These are phyloP conservation scores for Phalacrocorax brasilianus DNA, from an alignment of 2,113 vertebrate genomes.

Conservation along the genomic window DNA sequence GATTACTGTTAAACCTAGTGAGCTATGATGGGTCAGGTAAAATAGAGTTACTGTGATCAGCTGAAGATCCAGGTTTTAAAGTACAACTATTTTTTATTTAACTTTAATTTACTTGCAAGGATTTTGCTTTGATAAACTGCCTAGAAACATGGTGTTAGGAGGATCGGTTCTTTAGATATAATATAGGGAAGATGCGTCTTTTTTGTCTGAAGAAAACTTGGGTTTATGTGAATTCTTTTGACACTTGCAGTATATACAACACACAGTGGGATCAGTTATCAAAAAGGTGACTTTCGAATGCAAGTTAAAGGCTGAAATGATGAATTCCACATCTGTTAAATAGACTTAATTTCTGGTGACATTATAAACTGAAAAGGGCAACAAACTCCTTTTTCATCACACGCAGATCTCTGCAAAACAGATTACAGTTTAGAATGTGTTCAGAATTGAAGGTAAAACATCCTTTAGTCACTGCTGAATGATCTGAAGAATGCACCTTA, in stretches of 20 bases:
- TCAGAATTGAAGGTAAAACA: not conserved
- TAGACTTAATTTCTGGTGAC: conserved; percentile 65
- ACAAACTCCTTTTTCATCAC: conserved; percentile 60
- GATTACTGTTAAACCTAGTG: not conserved
- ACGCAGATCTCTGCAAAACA: not conserved
- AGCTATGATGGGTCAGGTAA: not conserved
- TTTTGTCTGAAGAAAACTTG: conserved; percentile 1
- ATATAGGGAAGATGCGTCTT: not conserved
- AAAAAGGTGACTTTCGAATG: conserved; percentile 50
- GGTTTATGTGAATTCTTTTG: conserved; percentile 14
- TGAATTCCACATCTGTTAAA: conserved; percentile 67
- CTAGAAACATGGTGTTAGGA: not conserved
- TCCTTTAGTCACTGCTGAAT: not conserved
- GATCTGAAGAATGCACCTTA: not conserved
- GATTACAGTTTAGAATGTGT: conserved; percentile 3
- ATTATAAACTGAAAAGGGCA: conserved; percentile 76
- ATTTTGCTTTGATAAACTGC: not conserved
- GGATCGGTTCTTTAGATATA: not conserved
- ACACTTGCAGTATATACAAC: conserved; percentile 1
- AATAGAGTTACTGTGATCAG: not conserved
- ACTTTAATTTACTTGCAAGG: not conserved
- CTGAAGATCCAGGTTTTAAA: not conserved
- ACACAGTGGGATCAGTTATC: conserved; percentile 59
- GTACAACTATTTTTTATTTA: not conserved
- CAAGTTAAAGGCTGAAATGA: conserved; percentile 61